Evolutionary conservation across 2,113 vertebrate genomes (phyloP), one percentile per base, ranked within the genome.

Genomic region (Thinocorus orbignyianus): DNA sequence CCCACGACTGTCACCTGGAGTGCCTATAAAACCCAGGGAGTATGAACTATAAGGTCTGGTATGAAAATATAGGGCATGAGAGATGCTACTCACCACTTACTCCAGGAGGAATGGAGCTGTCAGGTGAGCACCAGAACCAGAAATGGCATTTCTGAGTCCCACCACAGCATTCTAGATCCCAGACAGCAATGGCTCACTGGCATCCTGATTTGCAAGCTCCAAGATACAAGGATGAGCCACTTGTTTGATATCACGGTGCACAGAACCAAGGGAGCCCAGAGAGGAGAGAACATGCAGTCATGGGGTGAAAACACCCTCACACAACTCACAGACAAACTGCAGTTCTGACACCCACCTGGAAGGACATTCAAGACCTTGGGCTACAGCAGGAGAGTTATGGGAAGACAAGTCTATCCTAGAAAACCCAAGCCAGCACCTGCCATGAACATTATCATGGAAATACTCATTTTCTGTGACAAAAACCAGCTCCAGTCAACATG

Each of bases 221-320:
- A 8, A 12, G 74, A 31, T 5, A 8, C 3, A 1, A 11, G 60
- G 80, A 44, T 12, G 42, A 74, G 52, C 13, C 22, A 31, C 35
- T 18, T 1, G 0, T 25, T 24, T n/a, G 30, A 68, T 37, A 23
- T 24, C 49, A 37, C 5, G 26, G 49, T 7, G 8, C 46, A 22
- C 10, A 28, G 74, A 44, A 31, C 42, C 39, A 15, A 51, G 57
- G 28, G 42, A 77, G 39, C 25, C n/a, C 70, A 48, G 54, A 13
- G 30, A 69, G 17, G 24, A 10, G 6, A 4, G 37, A 58, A 49
- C 2, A 8, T 17, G 42, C 61, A 48, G 37, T 5, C 1, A 0
- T 6, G 37, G 46, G n/a, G 26, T 0, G 0, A 35, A 46, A 61
- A 39, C 39, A 11, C 49, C 13, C 22, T n/a, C 86, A 51, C 28